These are phyloP conservation scores for Nebria ingens DNA, from an alignment of 1,140 invertebrate species.

Conservation along the genomic window DNA sequence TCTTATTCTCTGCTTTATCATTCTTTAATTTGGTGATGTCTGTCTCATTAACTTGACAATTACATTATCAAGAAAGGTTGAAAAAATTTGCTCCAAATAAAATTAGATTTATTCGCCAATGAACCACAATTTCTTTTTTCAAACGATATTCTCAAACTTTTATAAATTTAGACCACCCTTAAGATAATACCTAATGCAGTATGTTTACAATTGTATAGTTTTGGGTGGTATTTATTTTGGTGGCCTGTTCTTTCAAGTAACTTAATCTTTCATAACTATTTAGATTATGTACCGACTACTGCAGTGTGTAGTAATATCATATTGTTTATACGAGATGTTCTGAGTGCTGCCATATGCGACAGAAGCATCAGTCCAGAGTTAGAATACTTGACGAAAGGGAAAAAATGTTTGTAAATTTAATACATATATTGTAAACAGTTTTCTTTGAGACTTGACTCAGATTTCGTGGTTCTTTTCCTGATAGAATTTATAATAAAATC, in stretches of 20 bases:
- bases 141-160: too few species aligned
- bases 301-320: neutral
- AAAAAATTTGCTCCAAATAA: too few species aligned
- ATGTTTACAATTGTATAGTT: neutral
- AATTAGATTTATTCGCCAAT: too few species aligned
- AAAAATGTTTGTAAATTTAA: neutral
- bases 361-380: neutral
- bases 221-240: neutral
- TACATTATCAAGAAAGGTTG: too few species aligned
- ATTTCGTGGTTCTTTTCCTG: too few species aligned
- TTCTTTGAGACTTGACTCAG: neutral
- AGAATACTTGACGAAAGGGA: neutral
- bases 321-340: neutral
- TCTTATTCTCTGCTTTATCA: too few species aligned
- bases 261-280: neutral
- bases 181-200: too few species aligned
- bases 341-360: neutral
- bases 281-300: neutral
- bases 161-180: neutral
- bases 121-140: too few species aligned
- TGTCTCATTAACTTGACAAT: too few species aligned
- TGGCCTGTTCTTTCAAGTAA: too few species aligned
- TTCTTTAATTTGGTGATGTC: too few species aligned
- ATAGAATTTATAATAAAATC: too few species aligned
- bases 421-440: neutral